Evolutionary conservation across 2,888 invertebrate genomes (phyloP), one percentile per base, ranked within the genome.

Genomic region (Cancer borealis): DNA sequence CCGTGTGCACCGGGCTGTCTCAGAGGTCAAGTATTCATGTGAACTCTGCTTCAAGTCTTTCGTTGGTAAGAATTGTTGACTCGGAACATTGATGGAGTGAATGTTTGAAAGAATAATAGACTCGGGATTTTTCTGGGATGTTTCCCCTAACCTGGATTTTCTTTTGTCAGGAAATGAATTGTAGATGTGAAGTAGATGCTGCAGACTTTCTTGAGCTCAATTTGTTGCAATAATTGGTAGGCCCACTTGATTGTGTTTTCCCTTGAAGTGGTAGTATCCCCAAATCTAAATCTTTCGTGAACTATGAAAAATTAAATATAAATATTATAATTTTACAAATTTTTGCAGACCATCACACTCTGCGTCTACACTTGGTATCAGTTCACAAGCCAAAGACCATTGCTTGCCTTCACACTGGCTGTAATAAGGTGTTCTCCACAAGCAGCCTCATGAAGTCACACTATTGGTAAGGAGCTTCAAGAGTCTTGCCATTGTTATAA

Each of bases 301-400:
- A 26, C 26, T 26, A 73, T 5, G 1, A 54, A 54, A 60, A 14
- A 60, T 21, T 60, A 17, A 60, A 21, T 73, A 10, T 73, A 0
- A 73, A 26, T 73, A 47, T 89, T 3, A 89, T 39, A 0, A 49
- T 93, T 30, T 45, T 91, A 26, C 60, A 26, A 12, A 12, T n/a
- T 17, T 39, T 30, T 45, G 12, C 90, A 94, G 94, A 94, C 46
- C 92, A 92, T 4, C 92, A 94, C 39, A 94, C 94, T 10, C 88
- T 94, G 4, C 92, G 94, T 8, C 39, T 92, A 10, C 94, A 94
- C 90, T 54, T 94, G 39, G 47, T 91, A 39, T 94, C 94, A 5
- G 94, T 94, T 10, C 94, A 94, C 87, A 94, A 92, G 54, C 92
- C 94, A 6, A 94, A 94, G 91, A 94, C 94, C n/a, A 92, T 94